Conservation (phyloP, 2,113 vertebrate species). For the Castor canadensis region DNA sequence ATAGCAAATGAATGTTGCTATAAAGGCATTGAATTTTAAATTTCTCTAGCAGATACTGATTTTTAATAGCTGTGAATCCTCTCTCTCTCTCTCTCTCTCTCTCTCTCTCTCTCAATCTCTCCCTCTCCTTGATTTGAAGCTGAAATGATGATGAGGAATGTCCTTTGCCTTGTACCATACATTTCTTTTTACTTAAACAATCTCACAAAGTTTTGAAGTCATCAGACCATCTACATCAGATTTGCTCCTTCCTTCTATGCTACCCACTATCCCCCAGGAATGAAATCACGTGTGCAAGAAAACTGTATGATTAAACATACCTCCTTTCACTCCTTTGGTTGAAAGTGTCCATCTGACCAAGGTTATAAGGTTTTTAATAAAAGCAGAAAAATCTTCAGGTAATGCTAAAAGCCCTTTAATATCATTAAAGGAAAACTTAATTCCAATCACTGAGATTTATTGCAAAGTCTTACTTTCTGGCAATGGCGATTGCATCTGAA, state of each 20-base stretch:
- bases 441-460: slow-evolving; percentile 78
- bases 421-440: slow-evolving; percentile 76
- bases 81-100: background rate
- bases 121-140: background rate
- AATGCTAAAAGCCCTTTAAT: slow-evolving; percentile 75
- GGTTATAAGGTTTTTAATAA: slow-evolving; percentile 53
- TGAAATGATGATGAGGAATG: background rate
- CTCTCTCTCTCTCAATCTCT: background rate
- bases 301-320: background rate
- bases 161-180: background rate
- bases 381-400: slow-evolving; percentile 69
- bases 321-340: background rate
- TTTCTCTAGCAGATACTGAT: background rate
- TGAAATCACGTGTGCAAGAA: slow-evolving; percentile 20
- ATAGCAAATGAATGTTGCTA: background rate
- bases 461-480: slow-evolving; percentile 43
- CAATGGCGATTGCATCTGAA: background rate
- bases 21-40: background rate
- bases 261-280: slow-evolving; percentile 37
- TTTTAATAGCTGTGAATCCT: background rate
- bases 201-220: slow-evolving; percentile 30
- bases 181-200: background rate
- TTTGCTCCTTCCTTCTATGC: background rate
- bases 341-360: slow-evolving; percentile 19
- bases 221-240: background rate